Conservation (phyloP, 2,113 vertebrate species). For the Opisthocomus hoazin region DNA sequence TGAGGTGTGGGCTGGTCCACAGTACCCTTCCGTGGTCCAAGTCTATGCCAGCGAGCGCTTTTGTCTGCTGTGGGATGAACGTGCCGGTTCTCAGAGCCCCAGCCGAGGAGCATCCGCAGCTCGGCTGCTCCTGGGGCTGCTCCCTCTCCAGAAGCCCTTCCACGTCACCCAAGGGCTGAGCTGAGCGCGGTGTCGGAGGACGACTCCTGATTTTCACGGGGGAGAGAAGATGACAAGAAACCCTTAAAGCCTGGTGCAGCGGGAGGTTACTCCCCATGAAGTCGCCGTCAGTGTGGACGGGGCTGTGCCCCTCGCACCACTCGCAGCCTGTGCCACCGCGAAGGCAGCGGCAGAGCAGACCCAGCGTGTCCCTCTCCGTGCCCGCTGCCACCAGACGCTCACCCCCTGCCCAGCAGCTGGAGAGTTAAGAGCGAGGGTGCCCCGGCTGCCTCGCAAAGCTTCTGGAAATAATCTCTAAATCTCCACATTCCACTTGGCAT, state of each 20-base stretch:
- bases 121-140: neutral
- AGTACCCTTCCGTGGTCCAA: too few species aligned
- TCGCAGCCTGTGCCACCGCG: fast-evolving
- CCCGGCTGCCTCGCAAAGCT: neutral
- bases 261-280: neutral
- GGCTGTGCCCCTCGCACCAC: neutral
- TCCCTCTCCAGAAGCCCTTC: neutral
- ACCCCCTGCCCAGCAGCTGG: neutral
- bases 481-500: slow-evolving; percentile 10
- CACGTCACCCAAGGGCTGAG: neutral
- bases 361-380: neutral
- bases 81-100: neutral
- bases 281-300: neutral
- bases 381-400: neutral
- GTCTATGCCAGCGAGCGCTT: fast-evolving
- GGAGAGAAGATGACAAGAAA: neutral
- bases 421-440: neutral
- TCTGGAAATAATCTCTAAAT: slow-evolving; percentile 14
- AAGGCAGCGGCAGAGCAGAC: neutral
- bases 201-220: neutral
- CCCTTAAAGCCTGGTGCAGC: neutral
- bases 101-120: neutral
- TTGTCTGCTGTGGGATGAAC: neutral
- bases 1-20: neutral
- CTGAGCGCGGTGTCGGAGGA: neutral